Evolutionary conservation across 1,140 invertebrate species (phyloP).

Genomic region (Sesamia nonagrioides): DNA sequence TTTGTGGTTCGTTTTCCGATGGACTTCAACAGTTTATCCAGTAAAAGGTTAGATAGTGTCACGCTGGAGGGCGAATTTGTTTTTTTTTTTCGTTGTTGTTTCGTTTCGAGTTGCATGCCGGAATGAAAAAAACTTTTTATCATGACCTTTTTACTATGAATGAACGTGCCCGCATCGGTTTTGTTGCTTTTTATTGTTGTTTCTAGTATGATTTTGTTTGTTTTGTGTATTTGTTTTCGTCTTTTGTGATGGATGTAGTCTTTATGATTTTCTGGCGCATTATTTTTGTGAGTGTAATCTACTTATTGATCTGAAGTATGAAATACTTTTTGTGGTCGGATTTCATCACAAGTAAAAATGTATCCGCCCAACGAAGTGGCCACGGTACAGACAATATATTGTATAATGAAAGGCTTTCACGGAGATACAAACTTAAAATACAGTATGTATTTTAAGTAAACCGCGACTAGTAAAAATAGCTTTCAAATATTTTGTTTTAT

Average conservation of each 20-base stretch:
- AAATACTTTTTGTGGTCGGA: too few relatives aligned
- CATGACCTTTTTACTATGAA: constrained; percentile 42
- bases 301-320: too few relatives aligned
- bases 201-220: constrained; percentile 17
- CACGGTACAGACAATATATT: too few relatives aligned
- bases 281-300: too few relatives aligned
- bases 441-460: too few relatives aligned
- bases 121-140: constrained; percentile 51
- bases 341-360: too few relatives aligned
- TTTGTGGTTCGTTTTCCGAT: constrained; percentile 39
- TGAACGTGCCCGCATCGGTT: constrained; percentile 23
- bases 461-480: too few relatives aligned
- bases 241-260: neutral
- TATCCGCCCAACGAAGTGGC: too few relatives aligned
- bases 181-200: constrained; percentile 22
- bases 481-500: too few relatives aligned
- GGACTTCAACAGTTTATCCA: constrained; percentile 44
- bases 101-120: constrained; percentile 27
- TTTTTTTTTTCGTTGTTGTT: constrained; percentile 14
- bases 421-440: too few relatives aligned
- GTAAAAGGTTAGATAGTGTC: constrained; percentile 46
- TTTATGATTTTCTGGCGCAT: neutral
- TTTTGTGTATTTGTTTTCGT: constrained; percentile 8
- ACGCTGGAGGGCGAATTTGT: neutral
- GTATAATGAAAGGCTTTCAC: too few relatives aligned